Evolutionary conservation across 2,113 vertebrate species (phyloP), one percentile per base, ranked within the genome.

Genomic region (Chauna torquata): DNA sequence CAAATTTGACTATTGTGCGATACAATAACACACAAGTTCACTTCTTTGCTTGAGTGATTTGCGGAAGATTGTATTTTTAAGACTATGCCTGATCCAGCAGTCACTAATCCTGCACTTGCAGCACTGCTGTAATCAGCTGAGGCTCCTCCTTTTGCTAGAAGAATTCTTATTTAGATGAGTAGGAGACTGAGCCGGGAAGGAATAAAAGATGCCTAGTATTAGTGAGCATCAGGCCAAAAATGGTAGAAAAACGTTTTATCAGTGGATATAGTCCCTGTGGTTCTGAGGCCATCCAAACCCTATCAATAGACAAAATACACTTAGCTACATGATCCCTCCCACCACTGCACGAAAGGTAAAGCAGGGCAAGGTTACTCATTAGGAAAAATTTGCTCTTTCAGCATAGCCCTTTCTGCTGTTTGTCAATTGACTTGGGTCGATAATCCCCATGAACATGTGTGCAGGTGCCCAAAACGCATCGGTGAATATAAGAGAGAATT

Each of bases 131-230:
- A 54, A 89, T 36, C 94, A 88, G 74, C 89, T 30, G 89, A 84
- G 82, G 84, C 91, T 95, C 88, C 86, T 90, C 82, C 82, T 82
- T 86, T 78, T 54, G 78, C 78, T 1, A 36, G 55, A 84, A 89
- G 71, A 66, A 88, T 61, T 83, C 42, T 15, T 42, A 16, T 30
- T 76, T 38, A 42, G 22, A 57, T 88, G 78, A 62, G 79, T 3
- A 83, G 82, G 94, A 87, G 90, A 13, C 79, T 30, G 92, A 80
- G 88, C 78, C 0, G 0, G 44, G 42, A 77, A 20, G 61, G 57
- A 72, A 77, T 4, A n/a, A 20, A n/a, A 70, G 66, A 68, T 82
- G 86, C 79, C 5, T 16, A 70, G 68, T 6, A 11, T 42, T 45
- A 77, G 45, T 50, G 54, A 92, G 79, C 79, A 78, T 59, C 77